phyloP scores from a whole-genome alignment of 1,140 invertebrate species.

The Tachypleus tridentatus region DNA sequence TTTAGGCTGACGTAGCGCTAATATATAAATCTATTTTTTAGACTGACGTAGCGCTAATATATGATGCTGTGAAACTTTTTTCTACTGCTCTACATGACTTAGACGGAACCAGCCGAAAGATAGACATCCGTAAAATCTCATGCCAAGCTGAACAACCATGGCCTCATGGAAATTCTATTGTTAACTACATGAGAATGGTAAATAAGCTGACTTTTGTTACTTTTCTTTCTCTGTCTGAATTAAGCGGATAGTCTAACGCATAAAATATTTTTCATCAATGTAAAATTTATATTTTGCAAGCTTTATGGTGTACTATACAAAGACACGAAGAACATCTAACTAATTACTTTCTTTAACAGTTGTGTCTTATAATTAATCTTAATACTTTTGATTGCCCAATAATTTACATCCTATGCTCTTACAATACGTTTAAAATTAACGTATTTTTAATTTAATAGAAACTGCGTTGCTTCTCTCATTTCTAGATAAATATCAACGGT shows the following conservation, averaged over 20 bases:
- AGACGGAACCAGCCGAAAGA: slow-evolving; percentile 29
- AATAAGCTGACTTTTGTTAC: slow-evolving; percentile 34
- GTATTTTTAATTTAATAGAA: too few relatives aligned
- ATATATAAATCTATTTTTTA: slow-evolving; percentile 47
- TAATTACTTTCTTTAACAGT: too few relatives aligned
- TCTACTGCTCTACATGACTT: slow-evolving; percentile 32
- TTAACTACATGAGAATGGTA: slow-evolving; percentile 96
- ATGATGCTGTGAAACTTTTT: slow-evolving; percentile 36
- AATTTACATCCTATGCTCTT: too few relatives aligned
- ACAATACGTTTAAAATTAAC: too few relatives aligned
- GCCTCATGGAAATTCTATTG: slow-evolving; percentile 83
- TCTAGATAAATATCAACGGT: slow-evolving; percentile 81
- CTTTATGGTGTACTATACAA: too few relatives aligned
- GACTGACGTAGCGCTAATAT: slow-evolving; percentile 43
- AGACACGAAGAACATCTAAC: too few relatives aligned
- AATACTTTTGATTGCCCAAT: too few relatives aligned
- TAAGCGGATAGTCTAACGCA: too few relatives aligned
- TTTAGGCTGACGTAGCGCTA: slow-evolving; percentile 48
- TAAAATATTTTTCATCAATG: too few relatives aligned
- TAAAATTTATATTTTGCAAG: too few relatives aligned
- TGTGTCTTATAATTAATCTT: too few relatives aligned
- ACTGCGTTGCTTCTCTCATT: too few relatives aligned
- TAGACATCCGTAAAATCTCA: slow-evolving; percentile 65
- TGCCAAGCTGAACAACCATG: slow-evolving; percentile 79
- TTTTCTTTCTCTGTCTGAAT: slow-evolving; percentile 4